Conservation (phyloP, 2,797 vertebrate genomes). For the Emys orbicularis region DNA sequence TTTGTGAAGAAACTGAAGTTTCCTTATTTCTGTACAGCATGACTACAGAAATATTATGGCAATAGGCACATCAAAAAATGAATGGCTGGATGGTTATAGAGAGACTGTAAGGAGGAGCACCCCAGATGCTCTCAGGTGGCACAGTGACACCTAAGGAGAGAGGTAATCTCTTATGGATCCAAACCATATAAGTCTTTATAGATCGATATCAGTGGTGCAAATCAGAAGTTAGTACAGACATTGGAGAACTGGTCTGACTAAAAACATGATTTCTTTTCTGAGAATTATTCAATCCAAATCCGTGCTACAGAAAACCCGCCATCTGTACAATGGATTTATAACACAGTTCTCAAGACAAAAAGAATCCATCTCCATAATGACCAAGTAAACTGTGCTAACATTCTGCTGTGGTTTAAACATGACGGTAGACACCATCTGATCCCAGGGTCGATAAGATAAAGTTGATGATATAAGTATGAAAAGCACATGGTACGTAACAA, state of each 20-base stretch:
- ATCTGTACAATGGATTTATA: neutral
- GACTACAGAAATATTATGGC: neutral
- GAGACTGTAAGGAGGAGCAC: neutral
- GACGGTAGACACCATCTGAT: neutral
- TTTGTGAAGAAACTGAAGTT: neutral
- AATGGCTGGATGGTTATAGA: neutral
- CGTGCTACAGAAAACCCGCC: neutral
- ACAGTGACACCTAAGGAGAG: neutral
- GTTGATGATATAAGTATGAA: neutral
- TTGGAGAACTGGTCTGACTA: neutral
- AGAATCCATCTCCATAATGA: neutral
- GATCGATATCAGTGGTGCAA: fast-evolving
- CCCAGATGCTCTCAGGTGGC: neutral
- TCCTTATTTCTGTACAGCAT: neutral
- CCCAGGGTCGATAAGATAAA: neutral
- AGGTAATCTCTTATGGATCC: neutral
- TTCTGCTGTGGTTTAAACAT: neutral
- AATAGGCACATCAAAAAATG: neutral
- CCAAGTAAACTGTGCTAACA: neutral
- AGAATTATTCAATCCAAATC: neutral
- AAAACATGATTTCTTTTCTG: neutral
- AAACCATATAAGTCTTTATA: neutral
- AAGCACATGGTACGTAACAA: neutral
- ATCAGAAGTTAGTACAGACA: neutral
- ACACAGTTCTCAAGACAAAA: neutral